Evolutionary conservation across 2,888 invertebrate species (phyloP).

Genomic region (Phrixothrix hirtus): DNA sequence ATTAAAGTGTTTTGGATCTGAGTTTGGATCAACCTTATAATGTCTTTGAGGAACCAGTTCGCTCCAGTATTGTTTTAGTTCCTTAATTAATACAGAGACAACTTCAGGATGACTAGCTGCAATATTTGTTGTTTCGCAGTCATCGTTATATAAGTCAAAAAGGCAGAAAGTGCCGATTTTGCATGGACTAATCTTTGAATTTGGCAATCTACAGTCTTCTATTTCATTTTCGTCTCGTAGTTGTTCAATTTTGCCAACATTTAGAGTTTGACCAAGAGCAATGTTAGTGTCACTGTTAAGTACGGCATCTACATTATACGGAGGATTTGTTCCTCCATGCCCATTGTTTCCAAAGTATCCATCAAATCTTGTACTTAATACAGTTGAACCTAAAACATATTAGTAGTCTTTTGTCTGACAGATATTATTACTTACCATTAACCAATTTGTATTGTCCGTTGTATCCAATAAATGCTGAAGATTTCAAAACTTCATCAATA

Average conservation of each 20-base stretch:
- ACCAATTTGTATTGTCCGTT: slow-evolving; percentile 46
- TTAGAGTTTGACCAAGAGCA: neutral
- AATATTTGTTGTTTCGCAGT: neutral
- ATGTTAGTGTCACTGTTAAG: neutral
- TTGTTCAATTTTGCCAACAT: neutral
- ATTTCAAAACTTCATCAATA: slow-evolving; percentile 48
- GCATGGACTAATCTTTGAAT: neutral
- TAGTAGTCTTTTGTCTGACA: slow-evolving; percentile 36
- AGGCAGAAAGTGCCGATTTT: neutral
- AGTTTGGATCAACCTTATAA: neutral
- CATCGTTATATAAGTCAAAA: neutral
- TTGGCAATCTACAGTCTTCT: neutral
- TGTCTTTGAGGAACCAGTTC: neutral
- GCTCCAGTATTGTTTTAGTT: neutral
- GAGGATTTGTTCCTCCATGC: neutral
- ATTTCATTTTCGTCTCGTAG: neutral
- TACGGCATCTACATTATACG: neutral
- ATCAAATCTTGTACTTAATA: neutral
- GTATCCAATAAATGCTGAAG: slow-evolving; percentile 49
- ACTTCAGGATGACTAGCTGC: neutral
- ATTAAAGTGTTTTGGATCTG: neutral
- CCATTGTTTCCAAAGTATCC: neutral
- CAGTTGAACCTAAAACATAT: neutral
- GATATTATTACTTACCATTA: slow-evolving; percentile 25
- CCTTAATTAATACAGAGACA: neutral